Evolutionary conservation across 2,113 vertebrate species (phyloP), one percentile per base, ranked within the genome.

Genomic region (Gambusia affinis): DNA sequence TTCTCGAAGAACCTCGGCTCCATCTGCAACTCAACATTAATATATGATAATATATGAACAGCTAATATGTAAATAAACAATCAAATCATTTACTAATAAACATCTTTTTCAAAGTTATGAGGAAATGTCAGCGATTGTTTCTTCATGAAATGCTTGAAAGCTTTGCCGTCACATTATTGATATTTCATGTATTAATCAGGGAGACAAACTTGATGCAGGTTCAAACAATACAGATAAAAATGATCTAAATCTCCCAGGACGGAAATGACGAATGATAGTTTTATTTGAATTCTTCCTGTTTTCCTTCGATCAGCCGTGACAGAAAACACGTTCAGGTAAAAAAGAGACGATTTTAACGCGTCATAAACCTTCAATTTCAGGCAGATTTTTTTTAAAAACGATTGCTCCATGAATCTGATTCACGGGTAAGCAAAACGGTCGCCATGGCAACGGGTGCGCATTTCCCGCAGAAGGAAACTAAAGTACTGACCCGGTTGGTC

Each of bases 401-500:
- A 39, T 1, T 10, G 1, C 0, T 74, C 17, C 4, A 27, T 64
- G 3, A 1, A 1, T 42, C 47, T 35, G 2, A 67, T 19, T 47
- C 15, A 1, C 1, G 29, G 15, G 42, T 75, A 31, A 14, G 60
- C 60, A 35, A 35, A 8, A 47, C 24, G 5, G 92, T 92, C 92
- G 64, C 77, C 80, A 91, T 90, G 81, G 91, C 30, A 0, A 72
- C 67, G 3, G 33, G 70, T 76, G 72, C 79, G 29, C 76, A 31
- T 0, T 65, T 6, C 3, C 17, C 67, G 7, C 29, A 27, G 2
- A 39, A 4, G 47, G 12, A 12, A 37, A 44, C 24, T 35, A 70
- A 82, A 11, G 2, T 37, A 93, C 93, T 7, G 73, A 95, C 94
- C 93, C 63, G 92, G 88, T 71, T 82, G 83, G 78, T 95, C 93